Conservation (phyloP, 2,888 invertebrate species). For the Thumatha senex region DNA sequence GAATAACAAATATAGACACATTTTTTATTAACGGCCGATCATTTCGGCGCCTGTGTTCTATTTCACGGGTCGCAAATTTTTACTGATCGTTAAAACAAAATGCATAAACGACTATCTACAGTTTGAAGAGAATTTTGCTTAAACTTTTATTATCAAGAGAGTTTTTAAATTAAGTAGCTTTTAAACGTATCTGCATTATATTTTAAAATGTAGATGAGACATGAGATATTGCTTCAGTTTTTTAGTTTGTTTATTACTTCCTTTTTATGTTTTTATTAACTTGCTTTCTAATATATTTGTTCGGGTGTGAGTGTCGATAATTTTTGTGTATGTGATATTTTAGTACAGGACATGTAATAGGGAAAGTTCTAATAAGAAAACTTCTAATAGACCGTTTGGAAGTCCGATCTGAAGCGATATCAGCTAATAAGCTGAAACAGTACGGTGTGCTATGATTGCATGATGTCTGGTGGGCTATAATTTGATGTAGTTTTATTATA, state of each 20-base stretch:
- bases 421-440: conserved; percentile 68
- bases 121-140: conserved; percentile 42
- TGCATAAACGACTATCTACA: conserved; percentile 41
- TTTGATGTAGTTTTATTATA: conserved; percentile 23
- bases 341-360: conserved; percentile 67
- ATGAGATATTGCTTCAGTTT: neutral
- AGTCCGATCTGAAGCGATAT: conserved; percentile 69
- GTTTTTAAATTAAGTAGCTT: conserved; percentile 18
- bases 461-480: conserved; percentile 43
- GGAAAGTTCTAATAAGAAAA: conserved; percentile 82
- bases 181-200: neutral
- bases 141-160: conserved; percentile 33
- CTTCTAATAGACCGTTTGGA: conserved; percentile 76
- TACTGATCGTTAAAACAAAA: conserved; percentile 54
- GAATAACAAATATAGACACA: conserved; percentile 30
- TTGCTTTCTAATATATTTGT: neutral
- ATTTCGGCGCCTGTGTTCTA: conserved; percentile 44
- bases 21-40: conserved; percentile 44
- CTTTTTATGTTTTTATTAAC: too few relatives aligned
- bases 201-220: neutral
- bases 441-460: conserved; percentile 50
- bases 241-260: neutral
- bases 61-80: conserved; percentile 56
- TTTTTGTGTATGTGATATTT: conserved; percentile 63
- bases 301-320: conserved; percentile 44